Evolutionary conservation across 2,888 invertebrate species (phyloP).

Genomic region (Lycophotia porphyrea): DNA sequence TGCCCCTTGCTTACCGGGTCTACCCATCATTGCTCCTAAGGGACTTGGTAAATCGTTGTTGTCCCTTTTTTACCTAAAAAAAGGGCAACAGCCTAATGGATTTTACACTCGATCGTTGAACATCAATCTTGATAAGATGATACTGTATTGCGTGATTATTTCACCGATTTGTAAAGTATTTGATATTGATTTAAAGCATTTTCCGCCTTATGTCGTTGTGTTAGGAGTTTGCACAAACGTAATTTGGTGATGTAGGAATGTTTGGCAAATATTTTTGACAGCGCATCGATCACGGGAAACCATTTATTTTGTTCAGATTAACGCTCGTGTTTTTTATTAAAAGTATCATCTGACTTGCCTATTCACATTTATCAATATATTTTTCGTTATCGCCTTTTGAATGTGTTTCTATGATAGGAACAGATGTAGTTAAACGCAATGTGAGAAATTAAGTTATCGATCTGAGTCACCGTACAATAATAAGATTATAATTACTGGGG

Average conservation of each 20-base stretch:
- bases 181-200: conserved; percentile 14
- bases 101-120: conserved; percentile 39
- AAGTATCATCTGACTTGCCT: conserved; percentile 29
- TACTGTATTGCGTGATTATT: conserved; percentile 32
- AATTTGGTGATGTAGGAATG: not conserved
- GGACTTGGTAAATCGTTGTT: conserved; percentile 24
- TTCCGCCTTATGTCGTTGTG: conserved; percentile 6
- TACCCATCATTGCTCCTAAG: conserved; percentile 30
- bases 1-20: conserved; percentile 8
- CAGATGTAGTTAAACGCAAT: not conserved
- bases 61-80: conserved; percentile 28
- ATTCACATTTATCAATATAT: conserved; percentile 28
- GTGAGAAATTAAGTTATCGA: not conserved
- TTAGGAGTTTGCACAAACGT: not conserved
- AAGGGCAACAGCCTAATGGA: conserved; percentile 42
- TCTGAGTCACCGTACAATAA: not conserved
- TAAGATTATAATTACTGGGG: not conserved
- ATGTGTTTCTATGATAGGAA: not conserved
- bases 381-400: conserved; percentile 12
- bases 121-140: conserved; percentile 45
- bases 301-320: conserved; percentile 49
- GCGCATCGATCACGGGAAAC: conserved; percentile 50
- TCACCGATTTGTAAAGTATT: conserved; percentile 16
- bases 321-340: conserved; percentile 36
- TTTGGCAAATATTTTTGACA: conserved; percentile 51